Base-by-base conservation (phyloP, 2,113 vertebrate species). In the Cyanoderma ruficeps region DNA sequence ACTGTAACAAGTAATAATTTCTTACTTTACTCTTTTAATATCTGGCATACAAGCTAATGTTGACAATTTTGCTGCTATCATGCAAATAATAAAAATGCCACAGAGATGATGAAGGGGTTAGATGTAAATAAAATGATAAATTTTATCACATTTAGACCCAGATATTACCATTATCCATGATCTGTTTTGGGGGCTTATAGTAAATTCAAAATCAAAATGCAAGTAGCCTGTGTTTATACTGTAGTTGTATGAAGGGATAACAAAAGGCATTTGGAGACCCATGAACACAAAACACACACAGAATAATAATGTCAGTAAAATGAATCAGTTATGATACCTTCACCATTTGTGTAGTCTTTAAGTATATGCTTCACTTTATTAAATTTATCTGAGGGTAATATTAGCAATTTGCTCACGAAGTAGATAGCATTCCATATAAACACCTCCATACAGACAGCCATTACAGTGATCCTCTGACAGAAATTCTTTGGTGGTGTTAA, bases 201-300 rank as follows among this genome's bases (percentile, higher is more conserved):
- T 37, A 79, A 39, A 76, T 60, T 67, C 64, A 64, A 94, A 72
- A 72, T 46, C 11, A 79, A 82, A 88, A 70, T 68, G 10, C 9
- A 47, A 31, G 15, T n/a, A 47, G 5, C 33, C 21, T 59, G 10
- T 44, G 7, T 77, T 65, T 77, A 22, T 7, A 21, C 8, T 8
- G 18, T 25, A 61, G 21, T 35, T 63, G 7, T 15, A 15, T 8
- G 44, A 90, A 79, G 24, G 5, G 4, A 7, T 39, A 75, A 67
- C 2, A 44, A 60, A 85, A 65, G 8, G 4, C 1, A 1, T 72
- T 56, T 83, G 41, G 46, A 68, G 16, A 80, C 30, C 2, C 28
- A 44, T 7, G 13, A 42, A 41, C 1, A 30, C 20, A 59, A 39
- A 46, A 42, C 19, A 0, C 1, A 17, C n/a, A 14, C 5, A 17